Evolutionary conservation across 1,140 invertebrate species (phyloP).

Genomic region (Diabrotica virgifera): DNA sequence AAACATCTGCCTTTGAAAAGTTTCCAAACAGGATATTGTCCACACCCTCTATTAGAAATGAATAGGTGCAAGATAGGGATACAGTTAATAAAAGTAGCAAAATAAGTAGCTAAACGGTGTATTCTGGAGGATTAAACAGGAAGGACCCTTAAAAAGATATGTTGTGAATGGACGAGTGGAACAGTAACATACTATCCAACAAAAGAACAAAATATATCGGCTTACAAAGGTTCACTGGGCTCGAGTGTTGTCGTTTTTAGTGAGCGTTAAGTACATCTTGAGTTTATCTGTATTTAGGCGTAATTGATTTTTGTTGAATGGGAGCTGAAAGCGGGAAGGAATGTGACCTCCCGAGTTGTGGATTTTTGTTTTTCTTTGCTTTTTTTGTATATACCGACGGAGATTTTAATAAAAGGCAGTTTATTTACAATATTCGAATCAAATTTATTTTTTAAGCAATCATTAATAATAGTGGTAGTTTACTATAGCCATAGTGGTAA

Average conservation of each 20-base stretch:
- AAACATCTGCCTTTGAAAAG: constrained; percentile 16
- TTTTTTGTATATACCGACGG: no score
- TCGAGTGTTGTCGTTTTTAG: constrained; percentile 11
- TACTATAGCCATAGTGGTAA: no score
- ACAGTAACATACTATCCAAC: constrained; percentile 13
- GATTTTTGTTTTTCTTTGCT: not conserved
- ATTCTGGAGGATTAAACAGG: constrained; percentile 15
- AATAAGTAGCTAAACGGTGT: constrained; percentile 17
- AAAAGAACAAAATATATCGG: constrained; percentile 14
- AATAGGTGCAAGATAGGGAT: constrained; percentile 15
- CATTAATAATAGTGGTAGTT: no score
- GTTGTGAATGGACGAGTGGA: constrained; percentile 12
- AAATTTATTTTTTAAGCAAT: no score
- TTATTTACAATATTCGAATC: no score
- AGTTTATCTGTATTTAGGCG: not conserved
- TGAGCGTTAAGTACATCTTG: constrained; percentile 10
- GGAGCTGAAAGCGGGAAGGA: not conserved
- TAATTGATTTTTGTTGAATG: constrained; percentile 1
- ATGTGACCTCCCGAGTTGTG: not conserved
- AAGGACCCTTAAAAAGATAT: constrained; percentile 14
- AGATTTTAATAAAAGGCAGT: no score
- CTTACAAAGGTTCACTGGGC: constrained; percentile 5
- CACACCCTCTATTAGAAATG: constrained; percentile 12
- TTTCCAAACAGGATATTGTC: constrained; percentile 13
- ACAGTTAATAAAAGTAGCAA: constrained; percentile 17